Conservation (phyloP, 1,140 invertebrate genomes). For the Triops cancriformis region DNA sequence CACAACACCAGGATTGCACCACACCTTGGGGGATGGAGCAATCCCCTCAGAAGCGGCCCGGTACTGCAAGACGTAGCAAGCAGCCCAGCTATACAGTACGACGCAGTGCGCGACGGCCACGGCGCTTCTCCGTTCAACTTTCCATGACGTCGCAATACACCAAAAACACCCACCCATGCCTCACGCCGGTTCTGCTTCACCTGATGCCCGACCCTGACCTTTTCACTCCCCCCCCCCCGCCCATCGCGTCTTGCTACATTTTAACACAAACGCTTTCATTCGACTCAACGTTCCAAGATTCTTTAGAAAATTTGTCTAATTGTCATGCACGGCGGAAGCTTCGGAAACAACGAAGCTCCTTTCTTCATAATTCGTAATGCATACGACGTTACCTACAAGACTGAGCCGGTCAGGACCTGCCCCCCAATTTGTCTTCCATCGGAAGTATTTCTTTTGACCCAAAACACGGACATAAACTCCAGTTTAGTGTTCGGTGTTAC, state of each 20-base stretch:
- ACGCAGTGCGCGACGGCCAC: slow-evolving; percentile 5
- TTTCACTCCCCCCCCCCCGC: neutral
- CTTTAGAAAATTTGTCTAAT: too few relatives aligned
- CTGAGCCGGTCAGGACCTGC: too few relatives aligned
- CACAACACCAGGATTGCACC: neutral
- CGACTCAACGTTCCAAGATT: too few relatives aligned
- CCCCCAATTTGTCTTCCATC: too few relatives aligned
- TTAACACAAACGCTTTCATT: neutral
- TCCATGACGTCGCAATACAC: slow-evolving; percentile 12
- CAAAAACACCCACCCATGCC: slow-evolving; percentile 8
- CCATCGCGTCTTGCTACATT: neutral
- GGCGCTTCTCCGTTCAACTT: neutral
- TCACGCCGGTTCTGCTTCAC: neutral
- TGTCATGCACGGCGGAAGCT: too few relatives aligned
- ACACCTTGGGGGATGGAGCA: neutral
- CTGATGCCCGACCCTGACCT: slow-evolving; percentile 2
- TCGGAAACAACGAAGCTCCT: too few relatives aligned
- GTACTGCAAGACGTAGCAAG: neutral
- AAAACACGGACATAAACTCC: neutral
- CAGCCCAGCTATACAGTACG: neutral
- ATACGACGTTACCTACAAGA: too few relatives aligned
- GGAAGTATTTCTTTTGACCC: neutral
- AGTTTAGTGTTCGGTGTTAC: neutral
- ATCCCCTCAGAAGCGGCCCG: neutral
- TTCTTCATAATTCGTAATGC: too few relatives aligned